Base-by-base conservation (phyloP, 2,797 vertebrate species). In the Psittacula echo region DNA sequence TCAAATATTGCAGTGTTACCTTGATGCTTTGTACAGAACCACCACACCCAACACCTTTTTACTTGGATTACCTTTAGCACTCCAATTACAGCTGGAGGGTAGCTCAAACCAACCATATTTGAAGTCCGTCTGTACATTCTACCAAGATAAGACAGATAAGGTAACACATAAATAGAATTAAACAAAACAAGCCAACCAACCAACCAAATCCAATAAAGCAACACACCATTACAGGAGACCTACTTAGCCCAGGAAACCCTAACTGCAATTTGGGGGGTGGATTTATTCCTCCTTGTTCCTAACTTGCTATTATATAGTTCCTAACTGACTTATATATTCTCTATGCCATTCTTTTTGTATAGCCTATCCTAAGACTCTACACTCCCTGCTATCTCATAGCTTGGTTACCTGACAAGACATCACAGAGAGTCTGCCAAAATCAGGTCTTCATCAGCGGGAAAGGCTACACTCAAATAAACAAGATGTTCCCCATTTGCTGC, bases 71-170 rank as follows among this genome's bases (percentile, higher is more conserved):
- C 99, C 99, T 99, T 99, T 85, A 99, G 97, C 67, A 98, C 98
- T 93, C 98, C 97, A 95, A 99, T 99, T 96, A 99, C 99, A 85
- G 98, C 98, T 94, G 98, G 97, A 7, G 99, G 99, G 94, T 99
- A 99, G 97, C 98, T 99, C 92, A 99, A 97, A 90, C 98, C 99
- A 22, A 99, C 98, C 98, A 99, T 98, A 97, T 99, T 99, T 94
- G 99, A 99, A 58, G 98, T 99, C 75, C 99, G 97, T 89, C 99
- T 98, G 95, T 99, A 99, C 99, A 99, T 99, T 97, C 99, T 99
- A 98, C 95, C 89, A 94, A 96, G 96, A 90, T 82, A 76, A 98
- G 97, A 98, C 89, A 96, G 80, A 81, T 56, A 74, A 88, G 71
- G 21, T 7, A 90, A 62, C 22, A 67, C 12, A 62, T 37, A 76